A percentile compares a stretch with the other conserved stretches of the same genome.
Conservation (phyloP, 2,113 vertebrate species). For the Zosterops hypoxanthus region DNA sequence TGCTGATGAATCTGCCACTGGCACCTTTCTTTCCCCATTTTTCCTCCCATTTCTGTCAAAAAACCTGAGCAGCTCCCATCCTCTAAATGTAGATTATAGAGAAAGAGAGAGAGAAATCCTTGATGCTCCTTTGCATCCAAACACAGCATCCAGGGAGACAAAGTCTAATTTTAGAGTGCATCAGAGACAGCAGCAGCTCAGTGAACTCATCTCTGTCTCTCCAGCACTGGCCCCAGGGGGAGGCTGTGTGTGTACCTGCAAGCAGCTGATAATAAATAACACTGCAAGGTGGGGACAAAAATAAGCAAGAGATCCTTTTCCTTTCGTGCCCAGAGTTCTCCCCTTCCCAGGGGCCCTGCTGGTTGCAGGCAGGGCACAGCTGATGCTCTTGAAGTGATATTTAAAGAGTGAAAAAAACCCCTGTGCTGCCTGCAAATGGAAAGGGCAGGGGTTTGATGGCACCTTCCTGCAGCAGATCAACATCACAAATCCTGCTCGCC, state of each 20-base stretch:
- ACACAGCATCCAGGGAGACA: slow-evolving; percentile 35
- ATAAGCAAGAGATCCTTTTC: not conserved
- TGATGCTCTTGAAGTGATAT: not conserved
- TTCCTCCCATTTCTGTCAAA: not conserved
- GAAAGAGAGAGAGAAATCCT: not conserved
- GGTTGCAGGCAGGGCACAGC: not conserved
- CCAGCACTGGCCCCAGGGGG: slow-evolving; percentile 45
- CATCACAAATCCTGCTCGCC: not conserved
- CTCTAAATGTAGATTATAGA: not conserved
- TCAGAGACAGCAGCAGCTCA: slow-evolving; percentile 36
- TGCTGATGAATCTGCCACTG: not conserved
- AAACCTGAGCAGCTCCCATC: not conserved
- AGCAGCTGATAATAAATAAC: slow-evolving; percentile 63
- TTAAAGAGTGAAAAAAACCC: not conserved
- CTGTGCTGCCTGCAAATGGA: not conserved
- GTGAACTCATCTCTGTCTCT: slow-evolving; percentile 61
- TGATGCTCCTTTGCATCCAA: slow-evolving; percentile 46
- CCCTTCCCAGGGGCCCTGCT: not conserved
- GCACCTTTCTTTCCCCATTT: not conserved
- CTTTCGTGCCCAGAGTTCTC: not conserved
- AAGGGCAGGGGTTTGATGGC: not conserved
- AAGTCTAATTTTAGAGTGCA: slow-evolving; percentile 70
- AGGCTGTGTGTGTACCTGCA: slow-evolving; percentile 53
- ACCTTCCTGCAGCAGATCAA: not conserved
- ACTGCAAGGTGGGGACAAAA: slow-evolving; percentile 35